Evolutionary conservation across 2,113 vertebrate genomes (phyloP), one percentile per base, ranked within the genome.

Genomic region (Toxotes chatareus): DNA sequence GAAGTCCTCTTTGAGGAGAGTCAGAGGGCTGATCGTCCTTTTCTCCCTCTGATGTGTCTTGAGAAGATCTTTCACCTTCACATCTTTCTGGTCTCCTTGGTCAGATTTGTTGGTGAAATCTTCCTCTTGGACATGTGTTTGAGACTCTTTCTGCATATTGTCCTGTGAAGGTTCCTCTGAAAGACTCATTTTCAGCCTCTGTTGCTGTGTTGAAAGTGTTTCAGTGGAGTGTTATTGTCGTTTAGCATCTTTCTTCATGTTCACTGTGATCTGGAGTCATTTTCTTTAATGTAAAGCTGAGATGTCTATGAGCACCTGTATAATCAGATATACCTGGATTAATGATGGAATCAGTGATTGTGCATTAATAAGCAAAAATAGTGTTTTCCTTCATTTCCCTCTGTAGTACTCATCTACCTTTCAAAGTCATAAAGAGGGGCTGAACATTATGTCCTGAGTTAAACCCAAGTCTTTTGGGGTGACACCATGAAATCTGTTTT

Each of bases 1-100:
- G 3, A 91, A 71, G 42, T 92, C 91, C 4, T 87, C 84, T 75
- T 31, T 86, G 65, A 91, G 3, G 0, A 92, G 63, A 59, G 40
- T 73, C 53, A 86, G 76, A 0, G 88, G 82, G 14, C 63, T 74
- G 44, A 59, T 5, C 0, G 40, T 47, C 8, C 56, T 81, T 7
- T 23, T 82, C 1, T 79, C 49, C 1, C 3, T 47, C 65, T 64
- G 64, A 46, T 5, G 42, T 0, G 17, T 56, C 40, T 47, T 72
- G 0, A 57, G 73, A n/a, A 0, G 55, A 4, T 72, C 73, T 47
- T 12, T 79, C 7, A 0, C 53, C 21, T 6, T 31, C 7, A 3
- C 34, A 0, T 74, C 56, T 17, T 55, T n/a, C 7, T 17, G 0
- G 9, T 56, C 44, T 12, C 62, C 56, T 7, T 12, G 38, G 3